A percentile compares a stretch with the other conserved stretches of the same genome.
Evolutionary conservation across 2,888 invertebrate genomes (phyloP).

Genomic region (Drosophila bunnanda): DNA sequence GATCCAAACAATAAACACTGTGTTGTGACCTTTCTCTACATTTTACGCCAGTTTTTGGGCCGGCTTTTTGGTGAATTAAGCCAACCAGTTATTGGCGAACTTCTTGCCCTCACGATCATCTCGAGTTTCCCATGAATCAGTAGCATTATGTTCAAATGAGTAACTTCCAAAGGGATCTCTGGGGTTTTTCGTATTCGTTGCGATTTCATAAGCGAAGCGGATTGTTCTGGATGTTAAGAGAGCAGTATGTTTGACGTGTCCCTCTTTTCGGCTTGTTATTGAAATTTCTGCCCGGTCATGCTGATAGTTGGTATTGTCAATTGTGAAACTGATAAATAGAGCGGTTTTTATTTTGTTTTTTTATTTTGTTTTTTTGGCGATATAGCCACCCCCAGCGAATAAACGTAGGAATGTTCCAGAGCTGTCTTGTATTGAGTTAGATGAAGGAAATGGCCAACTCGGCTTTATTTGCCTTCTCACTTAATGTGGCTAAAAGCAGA

Average conservation of each 20-base stretch:
- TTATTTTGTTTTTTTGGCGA: too few relatives aligned
- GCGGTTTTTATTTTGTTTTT: too few relatives aligned
- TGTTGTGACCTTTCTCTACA: constrained; percentile 88
- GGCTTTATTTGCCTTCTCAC: not conserved
- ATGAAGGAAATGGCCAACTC: not conserved
- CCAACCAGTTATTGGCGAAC: constrained; percentile 31
- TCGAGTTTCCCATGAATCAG: constrained; percentile 43
- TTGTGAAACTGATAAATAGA: constrained; percentile 60
- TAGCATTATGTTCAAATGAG: constrained; percentile 47
- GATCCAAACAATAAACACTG: constrained; percentile 9
- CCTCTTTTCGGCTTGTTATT: constrained; percentile 38
- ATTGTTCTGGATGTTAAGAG: constrained; percentile 43
- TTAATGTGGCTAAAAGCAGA: constrained; percentile 3
- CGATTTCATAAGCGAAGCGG: constrained; percentile 16
- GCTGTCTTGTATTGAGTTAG: not conserved
- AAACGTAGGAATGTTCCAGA: constrained; percentile 23
- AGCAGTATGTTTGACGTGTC: constrained; percentile 58
- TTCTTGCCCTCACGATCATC: constrained; percentile 34
- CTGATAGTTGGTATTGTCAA: constrained; percentile 51
- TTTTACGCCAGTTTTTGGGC: constrained; percentile 86
- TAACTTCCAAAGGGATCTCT: constrained; percentile 32
- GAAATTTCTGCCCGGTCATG: constrained; percentile 58
- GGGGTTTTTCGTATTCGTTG: not conserved
- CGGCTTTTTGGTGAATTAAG: constrained; percentile 41
- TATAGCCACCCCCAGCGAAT: constrained; percentile 16